Evolutionary conservation across 2,888 invertebrate species (phyloP).

Genomic region (Callyntrura guangdongensis): DNA sequence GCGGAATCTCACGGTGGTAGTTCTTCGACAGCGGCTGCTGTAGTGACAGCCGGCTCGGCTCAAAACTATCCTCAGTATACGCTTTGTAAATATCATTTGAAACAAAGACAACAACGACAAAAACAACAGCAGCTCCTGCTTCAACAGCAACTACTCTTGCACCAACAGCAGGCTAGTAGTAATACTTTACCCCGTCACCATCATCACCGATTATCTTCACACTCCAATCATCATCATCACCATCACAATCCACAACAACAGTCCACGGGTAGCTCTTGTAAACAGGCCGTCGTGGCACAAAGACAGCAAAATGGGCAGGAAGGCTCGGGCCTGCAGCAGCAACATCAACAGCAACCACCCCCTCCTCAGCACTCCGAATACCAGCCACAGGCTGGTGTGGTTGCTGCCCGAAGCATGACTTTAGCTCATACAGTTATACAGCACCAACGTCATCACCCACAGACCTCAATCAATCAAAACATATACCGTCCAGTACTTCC

Average conservation of each 20-base stretch:
- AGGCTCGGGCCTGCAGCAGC: constrained; percentile 69
- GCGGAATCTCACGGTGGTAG: constrained; percentile 76
- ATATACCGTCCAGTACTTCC: constrained; percentile 83
- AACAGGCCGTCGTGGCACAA: constrained; percentile 78
- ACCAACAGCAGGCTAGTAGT: constrained; percentile 56
- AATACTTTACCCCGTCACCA: constrained; percentile 39
- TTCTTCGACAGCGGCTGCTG: constrained; percentile 59
- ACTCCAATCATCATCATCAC: constrained; percentile 46
- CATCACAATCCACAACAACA: constrained; percentile 38
- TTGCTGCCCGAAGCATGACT: constrained; percentile 75
- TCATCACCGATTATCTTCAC: constrained; percentile 39
- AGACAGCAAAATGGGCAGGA: constrained; percentile 79
- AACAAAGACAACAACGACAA: constrained; percentile 70
- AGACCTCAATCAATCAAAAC: constrained; percentile 77
- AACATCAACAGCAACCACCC: constrained; percentile 47
- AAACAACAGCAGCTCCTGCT: constrained; percentile 67
- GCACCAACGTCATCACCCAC: constrained; percentile 72
- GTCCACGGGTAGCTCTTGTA: constrained; percentile 41
- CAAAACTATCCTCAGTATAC: constrained; percentile 74
- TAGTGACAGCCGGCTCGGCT: constrained; percentile 50
- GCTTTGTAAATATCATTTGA: constrained; percentile 71
- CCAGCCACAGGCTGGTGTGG: constrained; percentile 71
- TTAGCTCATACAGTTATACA: constrained; percentile 68
- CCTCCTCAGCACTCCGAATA: constrained; percentile 61
- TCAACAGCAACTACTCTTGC: constrained; percentile 64